A percentile compares a stretch with the other conserved stretches of the same genome.
Conservation (phyloP, 2,113 vertebrate genomes). For the Argyrosomus japonicus region DNA sequence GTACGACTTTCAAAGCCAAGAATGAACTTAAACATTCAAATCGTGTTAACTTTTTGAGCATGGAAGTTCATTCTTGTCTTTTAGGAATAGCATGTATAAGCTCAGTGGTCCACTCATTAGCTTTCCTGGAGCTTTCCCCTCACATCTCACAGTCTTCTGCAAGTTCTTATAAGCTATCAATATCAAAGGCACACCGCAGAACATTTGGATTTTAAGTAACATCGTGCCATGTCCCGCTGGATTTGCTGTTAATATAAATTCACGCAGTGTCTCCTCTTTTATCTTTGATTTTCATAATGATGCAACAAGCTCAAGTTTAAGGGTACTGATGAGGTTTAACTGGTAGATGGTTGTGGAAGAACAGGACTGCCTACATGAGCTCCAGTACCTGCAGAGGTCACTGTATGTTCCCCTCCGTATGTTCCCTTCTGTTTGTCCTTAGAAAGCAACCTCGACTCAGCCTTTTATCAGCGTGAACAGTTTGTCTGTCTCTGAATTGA, state of each 20-base stretch:
- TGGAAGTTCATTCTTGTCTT: not conserved
- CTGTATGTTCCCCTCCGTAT: not conserved
- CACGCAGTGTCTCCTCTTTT: not conserved
- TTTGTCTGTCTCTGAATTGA: slow-evolving; percentile 3
- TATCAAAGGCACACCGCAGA: not conserved
- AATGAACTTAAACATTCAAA: not conserved
- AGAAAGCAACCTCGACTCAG: not conserved
- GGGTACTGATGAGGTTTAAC: not conserved
- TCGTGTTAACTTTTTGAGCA: not conserved
- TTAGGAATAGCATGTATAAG: not conserved
- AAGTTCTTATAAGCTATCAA: not conserved
- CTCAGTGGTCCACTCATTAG: not conserved
- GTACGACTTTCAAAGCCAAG: not conserved
- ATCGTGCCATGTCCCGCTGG: not conserved
- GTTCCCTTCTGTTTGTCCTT: not conserved
- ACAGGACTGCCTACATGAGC: not conserved
- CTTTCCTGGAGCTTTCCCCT: not conserved
- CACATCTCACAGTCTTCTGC: not conserved
- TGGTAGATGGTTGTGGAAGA: not conserved
- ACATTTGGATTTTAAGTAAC: not conserved
- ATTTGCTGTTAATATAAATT: not conserved
- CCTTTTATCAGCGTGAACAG: not conserved
- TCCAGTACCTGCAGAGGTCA: not conserved
- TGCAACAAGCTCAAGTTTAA: not conserved
- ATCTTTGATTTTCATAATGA: slow-evolving; percentile 14